Evolutionary conservation across 2,797 vertebrate species (phyloP).

Genomic region (Peromyscus melanophrys): DNA sequence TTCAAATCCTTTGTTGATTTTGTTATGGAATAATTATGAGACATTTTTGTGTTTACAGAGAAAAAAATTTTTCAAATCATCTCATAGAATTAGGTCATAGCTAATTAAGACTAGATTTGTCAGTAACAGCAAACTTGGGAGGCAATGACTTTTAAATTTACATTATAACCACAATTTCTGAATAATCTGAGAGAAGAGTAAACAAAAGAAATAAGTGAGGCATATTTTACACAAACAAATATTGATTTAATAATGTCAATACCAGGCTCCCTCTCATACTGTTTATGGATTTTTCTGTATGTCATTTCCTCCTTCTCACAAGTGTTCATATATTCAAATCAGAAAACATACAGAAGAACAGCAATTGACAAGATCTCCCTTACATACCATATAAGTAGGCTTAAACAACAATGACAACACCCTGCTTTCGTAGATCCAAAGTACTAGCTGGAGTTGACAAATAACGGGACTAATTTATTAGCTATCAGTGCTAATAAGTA

Average conservation of each 20-base stretch:
- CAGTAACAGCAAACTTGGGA: not conserved
- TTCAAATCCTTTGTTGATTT: slow-evolving; percentile 24
- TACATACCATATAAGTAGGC: not conserved
- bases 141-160: slow-evolving; percentile 13
- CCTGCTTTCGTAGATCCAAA: not conserved
- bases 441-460: not conserved
- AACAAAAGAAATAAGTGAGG: not conserved
- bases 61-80: not conserved
- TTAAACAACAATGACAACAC: not conserved
- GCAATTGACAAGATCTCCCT: not conserved
- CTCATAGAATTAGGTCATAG: not conserved
- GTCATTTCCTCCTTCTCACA: not conserved
- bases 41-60: not conserved
- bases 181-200: not conserved
- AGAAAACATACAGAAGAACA: not conserved
- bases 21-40: slow-evolving; percentile 28
- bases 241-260: not conserved
- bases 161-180: not conserved
- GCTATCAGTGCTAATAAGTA: not conserved
- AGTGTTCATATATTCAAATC: not conserved
- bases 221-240: not conserved
- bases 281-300: not conserved
- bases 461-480: not conserved
- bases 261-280: not conserved
- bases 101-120: slow-evolving; percentile 41